Evolutionary conservation across 2,113 vertebrate genomes (phyloP).

Genomic region (Phyllostomus hastatus): DNA sequence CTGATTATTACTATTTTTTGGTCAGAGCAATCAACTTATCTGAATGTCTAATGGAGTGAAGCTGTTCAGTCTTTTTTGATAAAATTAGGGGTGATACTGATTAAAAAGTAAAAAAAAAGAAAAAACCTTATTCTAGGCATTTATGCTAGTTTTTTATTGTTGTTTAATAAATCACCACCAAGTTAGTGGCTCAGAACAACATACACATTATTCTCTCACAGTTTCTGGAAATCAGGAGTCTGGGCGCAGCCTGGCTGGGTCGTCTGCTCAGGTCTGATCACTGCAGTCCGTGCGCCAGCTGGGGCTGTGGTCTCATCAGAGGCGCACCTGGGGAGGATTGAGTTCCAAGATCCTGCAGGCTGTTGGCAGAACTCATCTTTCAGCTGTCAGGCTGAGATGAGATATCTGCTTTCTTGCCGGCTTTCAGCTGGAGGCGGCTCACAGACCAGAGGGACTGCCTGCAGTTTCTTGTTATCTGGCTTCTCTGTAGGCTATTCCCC

Average conservation of each 20-base stretch:
- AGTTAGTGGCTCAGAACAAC: not conserved
- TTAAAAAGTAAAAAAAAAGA: not conserved
- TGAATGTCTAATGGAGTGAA: not conserved
- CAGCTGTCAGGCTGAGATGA: not conserved
- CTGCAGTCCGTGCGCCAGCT: not conserved
- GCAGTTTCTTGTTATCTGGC: not conserved
- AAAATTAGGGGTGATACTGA: not conserved
- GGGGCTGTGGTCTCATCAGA: not conserved
- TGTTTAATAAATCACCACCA: not conserved
- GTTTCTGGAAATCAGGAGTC: not conserved
- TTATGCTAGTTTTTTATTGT: not conserved
- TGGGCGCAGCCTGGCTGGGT: not conserved
- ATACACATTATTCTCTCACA: not conserved
- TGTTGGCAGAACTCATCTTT: not conserved
- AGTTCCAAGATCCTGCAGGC: not conserved
- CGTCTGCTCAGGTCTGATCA: not conserved
- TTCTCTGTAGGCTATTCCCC: not conserved
- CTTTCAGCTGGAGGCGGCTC: not conserved
- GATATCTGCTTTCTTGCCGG: not conserved
- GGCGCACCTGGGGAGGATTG: not conserved
- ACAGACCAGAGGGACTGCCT: not conserved
- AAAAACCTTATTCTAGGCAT: not conserved
- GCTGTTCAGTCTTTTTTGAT: not conserved
- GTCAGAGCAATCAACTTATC: not conserved
- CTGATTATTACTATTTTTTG: slow-evolving; percentile 20